Percentiles rank a stretch among this genome's conserved stretches.
Evolutionary conservation across 2,113 vertebrate genomes (phyloP).

Genomic region (Gallinago paraguaiae): DNA sequence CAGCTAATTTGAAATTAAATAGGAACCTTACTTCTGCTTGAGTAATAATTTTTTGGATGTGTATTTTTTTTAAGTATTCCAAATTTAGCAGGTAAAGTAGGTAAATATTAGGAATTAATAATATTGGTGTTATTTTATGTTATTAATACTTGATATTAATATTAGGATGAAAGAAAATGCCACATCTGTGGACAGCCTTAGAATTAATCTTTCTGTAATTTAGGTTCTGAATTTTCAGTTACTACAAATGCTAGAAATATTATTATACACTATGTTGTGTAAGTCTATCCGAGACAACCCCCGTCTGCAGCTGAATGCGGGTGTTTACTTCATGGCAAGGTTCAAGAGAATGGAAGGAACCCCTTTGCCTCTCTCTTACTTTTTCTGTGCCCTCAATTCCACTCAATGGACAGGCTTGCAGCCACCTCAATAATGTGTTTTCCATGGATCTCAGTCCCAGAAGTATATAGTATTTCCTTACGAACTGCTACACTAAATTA

Average conservation of each 20-base stretch:
- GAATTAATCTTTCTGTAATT: background rate
- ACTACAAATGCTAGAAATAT: background rate
- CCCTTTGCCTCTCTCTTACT: background rate
- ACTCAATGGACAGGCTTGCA: background rate
- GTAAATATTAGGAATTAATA: background rate
- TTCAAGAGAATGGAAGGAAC: background rate
- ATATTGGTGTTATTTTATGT: background rate
- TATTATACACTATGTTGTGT: background rate
- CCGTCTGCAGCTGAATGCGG: background rate
- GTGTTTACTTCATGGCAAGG: background rate
- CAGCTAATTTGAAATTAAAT: background rate
- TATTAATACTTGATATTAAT: background rate
- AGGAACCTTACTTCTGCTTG: background rate
- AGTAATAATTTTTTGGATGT: background rate
- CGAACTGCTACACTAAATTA: background rate
- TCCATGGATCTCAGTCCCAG: background rate
- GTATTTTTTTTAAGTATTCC: background rate
- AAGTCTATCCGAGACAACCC: background rate
- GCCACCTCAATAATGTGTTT: rapidly evolving
- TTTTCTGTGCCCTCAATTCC: background rate
- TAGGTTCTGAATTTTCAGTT: background rate
- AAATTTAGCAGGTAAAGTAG: background rate
- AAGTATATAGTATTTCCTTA: background rate
- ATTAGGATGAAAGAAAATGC: background rate
- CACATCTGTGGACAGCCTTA: background rate